Percentiles rank a stretch among this genome's conserved stretches.
These are phyloP conservation scores for Antitype chi DNA, from an alignment of 2,888 invertebrate genomes.

Conservation along the genomic window DNA sequence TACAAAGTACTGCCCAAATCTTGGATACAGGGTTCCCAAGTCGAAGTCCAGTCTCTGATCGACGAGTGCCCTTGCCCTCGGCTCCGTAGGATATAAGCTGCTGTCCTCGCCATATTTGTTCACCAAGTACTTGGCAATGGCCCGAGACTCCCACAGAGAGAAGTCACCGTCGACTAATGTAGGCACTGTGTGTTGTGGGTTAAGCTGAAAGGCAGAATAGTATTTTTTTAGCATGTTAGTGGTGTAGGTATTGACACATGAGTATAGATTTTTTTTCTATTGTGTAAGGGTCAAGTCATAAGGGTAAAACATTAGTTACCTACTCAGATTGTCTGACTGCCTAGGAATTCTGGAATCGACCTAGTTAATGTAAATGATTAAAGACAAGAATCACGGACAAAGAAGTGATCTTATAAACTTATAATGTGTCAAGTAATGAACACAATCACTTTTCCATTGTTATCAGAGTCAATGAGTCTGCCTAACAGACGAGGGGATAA, in stretches of 20 bases:
- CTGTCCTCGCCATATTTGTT: conserved; percentile 94
- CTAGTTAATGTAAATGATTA: too few relatives aligned
- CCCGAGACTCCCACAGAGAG: conserved; percentile 95
- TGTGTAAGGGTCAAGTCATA: too few relatives aligned
- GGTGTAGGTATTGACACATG: neutral
- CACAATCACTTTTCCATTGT: too few relatives aligned
- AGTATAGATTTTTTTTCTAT: neutral
- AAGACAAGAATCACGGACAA: too few relatives aligned
- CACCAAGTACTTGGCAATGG: conserved; percentile 94
- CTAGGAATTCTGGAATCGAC: too few relatives aligned
- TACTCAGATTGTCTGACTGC: too few relatives aligned
- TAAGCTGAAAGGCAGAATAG: conserved; percentile 89
- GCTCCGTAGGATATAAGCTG: conserved; percentile 93
- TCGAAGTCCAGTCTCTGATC: conserved; percentile 95
- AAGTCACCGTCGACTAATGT: conserved; percentile 95
- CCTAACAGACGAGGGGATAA: too few relatives aligned
- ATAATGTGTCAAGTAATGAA: too few relatives aligned
- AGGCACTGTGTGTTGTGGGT: conserved; percentile 95
- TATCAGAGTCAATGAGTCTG: too few relatives aligned
- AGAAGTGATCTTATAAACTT: too few relatives aligned
- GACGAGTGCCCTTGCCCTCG: conserved; percentile 93
- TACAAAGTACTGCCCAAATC: conserved; percentile 92
- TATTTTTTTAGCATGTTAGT: neutral
- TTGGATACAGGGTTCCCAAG: conserved; percentile 92
- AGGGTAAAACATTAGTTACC: too few relatives aligned